Base-by-base conservation (phyloP, 1,140 invertebrate species). In the Aplysia californica region DNA sequence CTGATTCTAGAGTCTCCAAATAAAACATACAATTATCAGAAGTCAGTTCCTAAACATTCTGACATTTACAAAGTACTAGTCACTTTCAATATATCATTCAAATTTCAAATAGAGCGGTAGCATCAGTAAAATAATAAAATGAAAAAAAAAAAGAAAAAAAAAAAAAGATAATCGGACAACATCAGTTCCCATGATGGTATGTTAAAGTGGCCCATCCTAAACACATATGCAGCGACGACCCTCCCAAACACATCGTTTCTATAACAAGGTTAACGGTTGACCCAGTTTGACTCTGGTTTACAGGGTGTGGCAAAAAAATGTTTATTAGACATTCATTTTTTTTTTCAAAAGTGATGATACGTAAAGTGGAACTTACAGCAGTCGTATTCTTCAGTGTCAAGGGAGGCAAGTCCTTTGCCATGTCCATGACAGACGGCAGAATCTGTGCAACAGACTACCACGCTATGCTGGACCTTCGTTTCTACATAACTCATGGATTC, bases 361-460 rank as follows among this genome's bases (percentile, higher is more conserved):
- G 10, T 3, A 58, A 1, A 56, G 35, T 35, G 4, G 1, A 0
- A 72, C 70, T 72, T 33, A 72, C 70, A 5, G 61, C 38, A 4
- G 55, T 59, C 21, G 70, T 72, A 38, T 41, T 72, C 35, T 35
- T 41, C n/a, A 72, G 44, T 59, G 70, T 61, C 38, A 72, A 36
- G 50, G 70, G 70, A 2, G 70, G 70, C 4, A 72, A 31, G 5
- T 72, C 70, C 29, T 72, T 72, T n/a, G 55, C 56, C 20, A 41
- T 33, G 3, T 72, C 70, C 70, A 72, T 72, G 6, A 38, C 36
- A 35, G 18, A 10, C 44, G n/a, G n/a, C n/a, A n/a, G n/a, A 50
- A 15, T 50, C 44, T 50, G 44, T n/a, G n/a, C 10, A 10, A 10
- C 44, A 50, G 10, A 50, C 10, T 50, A n/a, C n/a, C 44, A 15